Conservation (phyloP, 1,140 invertebrate species). For the Drosophila teissieri region DNA sequence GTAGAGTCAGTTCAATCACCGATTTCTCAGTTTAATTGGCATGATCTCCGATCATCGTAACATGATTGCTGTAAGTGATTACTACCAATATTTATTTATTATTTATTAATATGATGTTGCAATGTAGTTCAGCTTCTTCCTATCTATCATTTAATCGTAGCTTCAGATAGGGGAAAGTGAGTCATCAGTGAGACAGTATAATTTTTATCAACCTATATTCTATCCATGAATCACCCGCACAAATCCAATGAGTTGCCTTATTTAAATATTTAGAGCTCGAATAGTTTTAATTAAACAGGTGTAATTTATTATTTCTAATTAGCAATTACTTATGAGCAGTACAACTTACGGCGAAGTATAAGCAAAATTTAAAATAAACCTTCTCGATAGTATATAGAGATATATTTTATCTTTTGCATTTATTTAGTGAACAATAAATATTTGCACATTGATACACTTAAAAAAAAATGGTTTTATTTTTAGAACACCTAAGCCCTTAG, state of each 20-base stretch:
- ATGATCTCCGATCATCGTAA: not conserved
- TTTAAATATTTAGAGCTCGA: conserved; percentile 11
- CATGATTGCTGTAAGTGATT: not conserved
- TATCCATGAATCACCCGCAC: conserved; percentile 3
- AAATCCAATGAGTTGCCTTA: not conserved
- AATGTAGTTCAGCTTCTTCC: not conserved
- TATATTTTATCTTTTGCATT: not conserved
- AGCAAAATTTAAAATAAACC: conserved; percentile 1
- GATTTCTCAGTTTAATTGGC: not conserved
- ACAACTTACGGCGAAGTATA: not conserved
- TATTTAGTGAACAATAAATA: not conserved
- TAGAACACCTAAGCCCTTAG: conserved; percentile 1
- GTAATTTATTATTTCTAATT: conserved; percentile 11
- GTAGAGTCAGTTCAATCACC: not conserved
- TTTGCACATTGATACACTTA: no score
- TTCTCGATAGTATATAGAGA: not conserved
- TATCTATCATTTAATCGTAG: not conserved
- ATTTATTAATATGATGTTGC: not conserved
- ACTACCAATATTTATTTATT: not conserved
- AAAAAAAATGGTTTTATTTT: conserved; percentile 1
- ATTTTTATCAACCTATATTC: not conserved
- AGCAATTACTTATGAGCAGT: not conserved
- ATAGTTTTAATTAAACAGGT: conserved; percentile 5
- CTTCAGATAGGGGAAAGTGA: conserved; percentile 8
- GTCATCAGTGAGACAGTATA: conserved; percentile 2